Evolutionary conservation across 23 tunicate species (phyloP), one percentile per base, ranked within the genome.

Genomic region (Phallusia fumigata): DNA sequence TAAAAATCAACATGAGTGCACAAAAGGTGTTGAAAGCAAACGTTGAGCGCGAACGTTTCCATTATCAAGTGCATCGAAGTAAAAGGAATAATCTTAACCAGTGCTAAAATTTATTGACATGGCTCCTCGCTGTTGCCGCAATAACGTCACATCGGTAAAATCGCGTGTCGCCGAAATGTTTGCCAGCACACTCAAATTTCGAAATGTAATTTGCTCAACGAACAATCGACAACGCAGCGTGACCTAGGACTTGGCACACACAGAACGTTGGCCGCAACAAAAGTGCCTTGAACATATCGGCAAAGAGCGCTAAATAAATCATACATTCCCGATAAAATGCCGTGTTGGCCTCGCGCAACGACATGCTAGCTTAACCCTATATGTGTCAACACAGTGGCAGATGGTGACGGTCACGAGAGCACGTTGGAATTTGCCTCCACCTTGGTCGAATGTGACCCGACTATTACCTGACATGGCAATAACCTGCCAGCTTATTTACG

Each of bases 391-490:
- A 58, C 5, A 6, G 69, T 22, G 69, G 28, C 69, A 58, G 69
- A 58, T 58, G 69, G 69, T 13, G 69, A 24, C 1, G 3, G 28
- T 22, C 69, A 58, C 69, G 69, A 1, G 26, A 22, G 11, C 69
- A 58, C 69, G 28, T 58, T 58, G 69, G 69, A 58, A 58, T 58
- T 58, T 58, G 69, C 69, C 69, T 21, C 47, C 47, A 40, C 10
- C 47, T 40, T 40, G 47, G 47, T 40, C 47, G 47, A 40, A 40
- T 3, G 47, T 40, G n/a, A n/a, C n/a, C n/a, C 47, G 5, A 40
- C 47, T 3, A 5, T 10, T 40, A 10, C 47, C 47, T 40, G 47
- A 40, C 47, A 40, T 10, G 47, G 47, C 47, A 10, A 40, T 40
- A 40, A 40, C 47, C 47, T 40, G 47, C 10, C 10, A 40, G 8